Conservation (phyloP, 2,797 vertebrate species). For the Lepilemur septentrionalis region DNA sequence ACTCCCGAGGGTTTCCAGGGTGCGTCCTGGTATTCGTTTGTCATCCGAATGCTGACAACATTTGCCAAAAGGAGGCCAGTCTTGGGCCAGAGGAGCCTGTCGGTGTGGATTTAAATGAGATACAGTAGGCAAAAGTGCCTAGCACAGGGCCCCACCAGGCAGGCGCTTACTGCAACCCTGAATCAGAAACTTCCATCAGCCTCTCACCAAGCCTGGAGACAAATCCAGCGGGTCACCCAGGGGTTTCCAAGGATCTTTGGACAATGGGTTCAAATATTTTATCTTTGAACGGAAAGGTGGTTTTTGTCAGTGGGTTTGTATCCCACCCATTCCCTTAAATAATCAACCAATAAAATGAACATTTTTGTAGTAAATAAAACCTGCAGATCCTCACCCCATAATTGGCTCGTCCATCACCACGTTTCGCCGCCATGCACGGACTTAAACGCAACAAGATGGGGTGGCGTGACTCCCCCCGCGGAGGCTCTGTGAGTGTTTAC, state of each 20-base stretch:
- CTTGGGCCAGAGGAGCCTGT: too few relatives aligned
- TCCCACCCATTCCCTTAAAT: background rate
- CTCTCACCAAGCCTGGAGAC: background rate
- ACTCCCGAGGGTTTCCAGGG: background rate
- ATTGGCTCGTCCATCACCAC: rapidly evolving
- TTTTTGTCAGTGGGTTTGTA: background rate
- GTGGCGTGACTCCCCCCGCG: background rate
- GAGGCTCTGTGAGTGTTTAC: background rate
- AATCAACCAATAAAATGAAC: background rate
- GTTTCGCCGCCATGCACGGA: rapidly evolving
- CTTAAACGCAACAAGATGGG: too few relatives aligned
- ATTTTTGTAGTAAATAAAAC: background rate
- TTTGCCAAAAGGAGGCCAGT: background rate
- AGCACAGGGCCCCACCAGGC: background rate
- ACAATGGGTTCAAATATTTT: background rate
- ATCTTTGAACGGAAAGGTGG: background rate
- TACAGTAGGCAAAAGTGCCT: background rate
- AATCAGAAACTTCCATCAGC: too few relatives aligned
- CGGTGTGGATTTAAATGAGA: conserved; percentile 39
- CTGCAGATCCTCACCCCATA: background rate
- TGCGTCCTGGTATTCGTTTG: background rate
- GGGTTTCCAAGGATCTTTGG: background rate
- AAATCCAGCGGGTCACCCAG: background rate
- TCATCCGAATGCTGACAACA: background rate
- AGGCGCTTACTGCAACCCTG: background rate